A percentile compares a stretch with the other conserved stretches of the same genome.
Evolutionary conservation across 1,140 invertebrate species (phyloP).

Genomic region (Leucophenga varia): DNA sequence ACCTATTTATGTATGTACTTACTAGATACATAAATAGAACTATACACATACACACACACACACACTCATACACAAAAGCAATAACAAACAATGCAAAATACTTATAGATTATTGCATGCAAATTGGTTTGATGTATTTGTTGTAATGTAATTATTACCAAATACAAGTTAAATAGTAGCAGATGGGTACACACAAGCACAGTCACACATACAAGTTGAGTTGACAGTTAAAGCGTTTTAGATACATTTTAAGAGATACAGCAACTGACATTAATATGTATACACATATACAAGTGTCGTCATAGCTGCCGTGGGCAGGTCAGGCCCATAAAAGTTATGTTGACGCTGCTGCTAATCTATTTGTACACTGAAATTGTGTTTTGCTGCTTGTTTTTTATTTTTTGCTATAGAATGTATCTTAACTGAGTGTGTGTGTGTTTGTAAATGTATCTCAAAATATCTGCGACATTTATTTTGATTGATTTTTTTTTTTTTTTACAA

Average conservation of each 20-base stretch:
- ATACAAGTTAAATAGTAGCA: conserved; percentile 19
- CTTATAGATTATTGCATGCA: conserved; percentile 23
- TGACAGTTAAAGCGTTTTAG: too few species aligned
- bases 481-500: conserved; percentile 11
- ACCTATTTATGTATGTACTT: too few species aligned
- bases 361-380: conserved; percentile 29
- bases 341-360: conserved; percentile 22
- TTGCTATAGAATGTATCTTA: conserved; percentile 5
- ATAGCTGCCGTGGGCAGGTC: conserved; percentile 28
- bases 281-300: conserved; percentile 16
- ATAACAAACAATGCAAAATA: conserved; percentile 8
- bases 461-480: conserved; percentile 1
- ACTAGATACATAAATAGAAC: too few species aligned
- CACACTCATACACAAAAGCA: too few species aligned
- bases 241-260: too few species aligned
- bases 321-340: conserved; percentile 40
- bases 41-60: too few species aligned
- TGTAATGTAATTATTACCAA: conserved; percentile 46
- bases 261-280: not conserved
- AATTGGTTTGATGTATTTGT: conserved; percentile 34
- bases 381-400: not conserved
- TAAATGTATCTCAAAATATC: conserved; percentile 2
- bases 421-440: too few species aligned
- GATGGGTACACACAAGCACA: conserved; percentile 17
- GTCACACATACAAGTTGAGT: not conserved